phyloP scores from a whole-genome alignment of 2,113 vertebrate genomes.

The Hiodon alosoides region DNA sequence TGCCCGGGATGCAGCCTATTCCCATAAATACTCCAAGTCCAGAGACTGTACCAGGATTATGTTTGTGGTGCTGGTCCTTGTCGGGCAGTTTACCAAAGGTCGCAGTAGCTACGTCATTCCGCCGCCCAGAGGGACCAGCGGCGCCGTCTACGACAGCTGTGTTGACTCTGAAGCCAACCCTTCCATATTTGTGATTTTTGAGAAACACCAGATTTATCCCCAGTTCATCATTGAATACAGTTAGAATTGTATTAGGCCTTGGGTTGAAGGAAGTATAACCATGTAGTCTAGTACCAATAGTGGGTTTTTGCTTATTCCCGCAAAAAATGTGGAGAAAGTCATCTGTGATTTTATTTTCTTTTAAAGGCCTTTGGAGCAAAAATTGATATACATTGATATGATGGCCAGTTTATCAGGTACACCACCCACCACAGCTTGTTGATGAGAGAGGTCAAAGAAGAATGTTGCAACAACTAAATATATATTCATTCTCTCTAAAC shows the following conservation, averaged over 20 bases:
- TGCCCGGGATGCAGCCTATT: constrained; percentile 56
- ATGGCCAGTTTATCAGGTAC: no score
- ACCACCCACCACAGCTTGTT: no score
- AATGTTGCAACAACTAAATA: no score
- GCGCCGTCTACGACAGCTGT: constrained; percentile 55
- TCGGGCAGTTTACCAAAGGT: constrained; percentile 47
- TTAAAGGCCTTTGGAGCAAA: no score
- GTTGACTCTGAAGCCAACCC: constrained; percentile 43
- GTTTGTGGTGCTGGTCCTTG: constrained; percentile 55
- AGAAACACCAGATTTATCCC: constrained; percentile 67
- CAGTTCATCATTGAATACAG: constrained; percentile 55
- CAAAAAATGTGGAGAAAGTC: no score
- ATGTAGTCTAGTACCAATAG: no score
- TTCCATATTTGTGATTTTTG: constrained; percentile 67
- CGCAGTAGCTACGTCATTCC: constrained; percentile 28
- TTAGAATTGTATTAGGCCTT: not conserved
- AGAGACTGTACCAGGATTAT: constrained; percentile 28
- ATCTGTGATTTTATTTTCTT: no score
- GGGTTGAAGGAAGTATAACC: no score
- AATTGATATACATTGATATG: no score
- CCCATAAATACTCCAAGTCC: constrained; percentile 32
- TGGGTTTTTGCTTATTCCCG: no score
- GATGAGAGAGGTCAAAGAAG: no score
- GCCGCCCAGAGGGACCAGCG: constrained; percentile 38
- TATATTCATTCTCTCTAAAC: no score